These are phyloP conservation scores for Acanthisitta chloris DNA, from an alignment of 2,113 vertebrate genomes.

Conservation along the genomic window DNA sequence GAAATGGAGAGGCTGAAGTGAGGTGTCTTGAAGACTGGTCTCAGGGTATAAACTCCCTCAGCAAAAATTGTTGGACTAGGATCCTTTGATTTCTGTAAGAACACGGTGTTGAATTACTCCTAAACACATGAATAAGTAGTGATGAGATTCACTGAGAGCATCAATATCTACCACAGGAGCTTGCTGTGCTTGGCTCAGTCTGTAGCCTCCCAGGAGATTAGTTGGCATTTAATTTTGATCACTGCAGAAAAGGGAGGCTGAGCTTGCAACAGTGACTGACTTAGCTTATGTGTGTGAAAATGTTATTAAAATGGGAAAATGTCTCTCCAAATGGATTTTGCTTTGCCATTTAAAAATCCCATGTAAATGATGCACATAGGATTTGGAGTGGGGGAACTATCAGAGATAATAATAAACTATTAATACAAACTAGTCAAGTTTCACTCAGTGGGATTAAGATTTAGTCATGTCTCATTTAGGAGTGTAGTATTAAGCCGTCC, in stretches of 20 bases:
- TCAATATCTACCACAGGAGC: not conserved
- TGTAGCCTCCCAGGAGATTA: slow-evolving; percentile 7
- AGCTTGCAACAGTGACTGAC: slow-evolving; percentile 16
- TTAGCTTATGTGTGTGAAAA: slow-evolving; percentile 16
- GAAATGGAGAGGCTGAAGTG: not conserved
- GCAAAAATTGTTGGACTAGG: not conserved
- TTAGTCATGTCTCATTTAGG: slow-evolving; percentile 42
- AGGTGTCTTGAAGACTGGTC: not conserved
- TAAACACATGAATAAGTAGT: not conserved
- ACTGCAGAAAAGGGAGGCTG: slow-evolving; percentile 14
- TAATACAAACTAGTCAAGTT: slow-evolving; percentile 38
- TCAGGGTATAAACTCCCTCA: not conserved
- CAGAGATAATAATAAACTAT: slow-evolving; percentile 39
- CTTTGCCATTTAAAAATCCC: slow-evolving; percentile 25
- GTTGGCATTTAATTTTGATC: slow-evolving; percentile 54
- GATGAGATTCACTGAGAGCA: not conserved
- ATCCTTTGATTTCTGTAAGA: slow-evolving; percentile 6
- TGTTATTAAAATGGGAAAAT: slow-evolving; percentile 47
- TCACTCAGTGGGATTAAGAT: slow-evolving; percentile 24
- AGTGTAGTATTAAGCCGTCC: slow-evolving; percentile 2
- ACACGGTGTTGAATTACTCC: not conserved
- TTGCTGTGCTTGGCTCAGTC: not conserved
- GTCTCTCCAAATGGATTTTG: slow-evolving; percentile 42
- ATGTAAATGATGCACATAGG: slow-evolving; percentile 44
- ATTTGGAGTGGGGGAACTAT: slow-evolving; percentile 36